These are phyloP conservation scores for Cyprinodon tularosa DNA, from an alignment of 2,113 vertebrate genomes.

Conservation along the genomic window DNA sequence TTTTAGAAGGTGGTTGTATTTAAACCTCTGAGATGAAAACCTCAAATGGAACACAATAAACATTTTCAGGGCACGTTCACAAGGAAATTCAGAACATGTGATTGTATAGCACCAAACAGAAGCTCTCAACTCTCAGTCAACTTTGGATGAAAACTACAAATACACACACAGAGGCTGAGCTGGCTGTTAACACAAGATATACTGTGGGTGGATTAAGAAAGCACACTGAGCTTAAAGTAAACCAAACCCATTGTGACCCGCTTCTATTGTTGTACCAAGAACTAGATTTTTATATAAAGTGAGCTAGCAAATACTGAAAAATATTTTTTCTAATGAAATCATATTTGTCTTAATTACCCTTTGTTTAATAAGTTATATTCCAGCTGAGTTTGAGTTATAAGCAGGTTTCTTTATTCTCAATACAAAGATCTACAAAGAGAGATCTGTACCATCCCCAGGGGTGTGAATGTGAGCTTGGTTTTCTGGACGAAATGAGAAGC, in stretches of 20 bases:
- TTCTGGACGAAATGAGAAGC: not conserved
- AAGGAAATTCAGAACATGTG: not conserved
- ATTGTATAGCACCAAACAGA: slow-evolving; percentile 1
- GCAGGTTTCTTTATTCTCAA: not conserved
- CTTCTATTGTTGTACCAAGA: not conserved
- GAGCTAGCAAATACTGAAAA: not conserved
- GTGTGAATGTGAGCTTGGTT: not conserved
- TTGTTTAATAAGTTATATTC: not conserved
- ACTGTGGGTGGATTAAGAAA: slow-evolving; percentile 15
- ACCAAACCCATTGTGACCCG: not conserved
- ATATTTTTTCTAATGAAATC: not conserved
- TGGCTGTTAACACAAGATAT: slow-evolving; percentile 4
- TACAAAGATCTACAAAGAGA: not conserved
- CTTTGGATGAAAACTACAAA: not conserved
- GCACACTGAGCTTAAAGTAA: not conserved
- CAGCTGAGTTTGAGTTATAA: not conserved
- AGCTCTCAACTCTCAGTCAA: not conserved
- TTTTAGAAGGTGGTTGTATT: not conserved
- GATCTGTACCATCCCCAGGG: not conserved
- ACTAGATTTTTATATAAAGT: not conserved
- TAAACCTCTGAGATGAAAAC: no score
- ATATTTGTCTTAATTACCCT: not conserved
- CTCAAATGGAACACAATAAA: no score
- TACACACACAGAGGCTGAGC: not conserved
- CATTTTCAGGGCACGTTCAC: not conserved